Evolutionary conservation across 1,140 invertebrate species (phyloP), one percentile per base, ranked within the genome.

Genomic region (Temnothorax nylanderi): DNA sequence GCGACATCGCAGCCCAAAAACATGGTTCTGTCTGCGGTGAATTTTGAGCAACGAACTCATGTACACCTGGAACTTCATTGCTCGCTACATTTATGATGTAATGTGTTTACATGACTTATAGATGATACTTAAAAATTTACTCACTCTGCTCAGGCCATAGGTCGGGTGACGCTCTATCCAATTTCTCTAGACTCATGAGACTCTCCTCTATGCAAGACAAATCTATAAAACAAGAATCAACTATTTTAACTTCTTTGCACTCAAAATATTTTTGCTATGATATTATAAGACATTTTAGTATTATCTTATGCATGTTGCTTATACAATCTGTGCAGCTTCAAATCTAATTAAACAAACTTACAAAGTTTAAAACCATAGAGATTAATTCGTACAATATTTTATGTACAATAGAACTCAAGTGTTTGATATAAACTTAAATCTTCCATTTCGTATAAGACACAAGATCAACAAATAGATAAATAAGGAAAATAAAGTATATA

Each of bases 81-180:
- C 88, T 93, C 86, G 87, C 92, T 93, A 94, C 90, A 92, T 91
- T 89, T 78, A 84, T 84, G 82, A 84, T 82, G 51, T 58, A 87
- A 54, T 21, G 11, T 64, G 18, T 64, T 10, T 76, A 18, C 44
- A 49, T 54, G 34, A 16, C 8, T 58, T 10, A 34, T 69, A 37
- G 41, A 58, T 54, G 18, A 64, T 87, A 49, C 87, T 60, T 65
- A 37, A 82, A 88, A 75, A 90, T 89, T 85, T 84, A 95, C 96
- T 97, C 96, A 99, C 98, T 98, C 96, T 98, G 97, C 95, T 99
- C 98, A 62, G 98, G 98, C 98, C 98, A 99, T 92, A 99, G 94
- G 92, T 99, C 98, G 18, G 98, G 98, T 2, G 98, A 99, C 11
- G 98, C 97, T 92, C 98, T 96, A 95, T 99, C 98, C 86, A 99